Evolutionary conservation across 2,113 vertebrate species (phyloP).

Genomic region (Aegypius monachus): DNA sequence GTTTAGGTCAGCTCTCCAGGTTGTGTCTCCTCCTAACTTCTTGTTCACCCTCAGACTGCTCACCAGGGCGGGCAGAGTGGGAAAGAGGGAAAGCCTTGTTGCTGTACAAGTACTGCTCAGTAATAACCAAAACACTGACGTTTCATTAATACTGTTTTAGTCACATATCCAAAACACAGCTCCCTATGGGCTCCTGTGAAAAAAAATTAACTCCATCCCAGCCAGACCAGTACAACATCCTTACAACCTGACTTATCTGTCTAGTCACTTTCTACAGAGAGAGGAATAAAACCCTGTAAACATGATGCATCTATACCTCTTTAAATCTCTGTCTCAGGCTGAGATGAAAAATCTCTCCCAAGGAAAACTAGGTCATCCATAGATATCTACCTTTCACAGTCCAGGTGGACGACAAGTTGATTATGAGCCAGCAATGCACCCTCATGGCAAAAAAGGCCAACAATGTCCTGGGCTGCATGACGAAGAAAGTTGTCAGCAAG

Average conservation of each 20-base stretch:
- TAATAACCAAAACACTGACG: not conserved
- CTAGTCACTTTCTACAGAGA: not conserved
- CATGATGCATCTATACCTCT: not conserved
- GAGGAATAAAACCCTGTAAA: not conserved
- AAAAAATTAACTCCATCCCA: not conserved
- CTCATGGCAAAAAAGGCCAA: not conserved
- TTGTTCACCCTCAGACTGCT: not conserved
- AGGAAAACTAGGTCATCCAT: not conserved
- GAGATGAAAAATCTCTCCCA: not conserved
- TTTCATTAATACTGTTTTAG: not conserved
- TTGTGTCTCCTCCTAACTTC: not conserved
- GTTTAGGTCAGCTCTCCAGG: not conserved
- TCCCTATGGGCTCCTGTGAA: not conserved
- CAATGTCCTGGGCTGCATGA: not conserved
- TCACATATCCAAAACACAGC: not conserved
- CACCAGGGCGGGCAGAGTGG: fast-evolving
- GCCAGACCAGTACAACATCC: not conserved
- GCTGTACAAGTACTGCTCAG: not conserved
- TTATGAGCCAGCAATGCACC: not conserved
- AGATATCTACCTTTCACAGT: not conserved
- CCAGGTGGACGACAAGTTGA: not conserved
- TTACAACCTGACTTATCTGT: not conserved
- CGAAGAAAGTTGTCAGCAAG: not conserved
- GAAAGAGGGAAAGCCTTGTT: not conserved
- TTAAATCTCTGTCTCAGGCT: not conserved